phyloP scores from a whole-genome alignment of 2,797 vertebrate species.

The Pseudopleuronectes americanus region DNA sequence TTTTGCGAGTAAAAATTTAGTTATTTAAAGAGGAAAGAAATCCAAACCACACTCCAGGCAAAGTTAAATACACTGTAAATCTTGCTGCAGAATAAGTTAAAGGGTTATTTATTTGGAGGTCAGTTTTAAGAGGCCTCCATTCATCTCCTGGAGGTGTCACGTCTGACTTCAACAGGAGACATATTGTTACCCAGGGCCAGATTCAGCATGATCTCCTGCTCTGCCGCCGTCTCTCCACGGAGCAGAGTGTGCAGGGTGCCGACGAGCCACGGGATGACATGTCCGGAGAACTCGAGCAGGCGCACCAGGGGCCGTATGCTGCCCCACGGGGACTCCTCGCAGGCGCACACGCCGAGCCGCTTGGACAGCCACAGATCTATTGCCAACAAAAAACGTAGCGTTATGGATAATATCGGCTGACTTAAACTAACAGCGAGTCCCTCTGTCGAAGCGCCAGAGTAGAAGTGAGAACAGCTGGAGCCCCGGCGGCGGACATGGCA shows the following conservation, averaged over 20 bases:
- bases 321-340: constrained; percentile 89
- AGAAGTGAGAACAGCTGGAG: constrained; percentile 73
- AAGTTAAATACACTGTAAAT: no score
- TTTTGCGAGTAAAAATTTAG: neutral
- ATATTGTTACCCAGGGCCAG: constrained; percentile 86
- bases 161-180: neutral
- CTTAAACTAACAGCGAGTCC: constrained; percentile 86
- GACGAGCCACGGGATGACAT: constrained; percentile 88
- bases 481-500: constrained; percentile 79
- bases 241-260: constrained; percentile 87
- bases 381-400: constrained; percentile 88
- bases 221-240: constrained; percentile 83
- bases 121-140: no score
- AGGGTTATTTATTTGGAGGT: no score
- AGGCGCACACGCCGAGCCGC: constrained; percentile 90
- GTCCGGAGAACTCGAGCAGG: constrained; percentile 91
- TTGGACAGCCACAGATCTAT: constrained; percentile 93
- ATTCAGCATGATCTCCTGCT: constrained; percentile 90
- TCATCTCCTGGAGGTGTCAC: no score
- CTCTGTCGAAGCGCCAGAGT: constrained; percentile 64
- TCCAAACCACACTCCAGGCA: no score
- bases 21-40: neutral
- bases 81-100: no score
- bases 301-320: constrained; percentile 89
- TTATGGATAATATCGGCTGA: constrained; percentile 86